These are phyloP conservation scores for Caenorhabditis sulstoni DNA, from an alignment of 2,888 invertebrate genomes.

Conservation along the genomic window DNA sequence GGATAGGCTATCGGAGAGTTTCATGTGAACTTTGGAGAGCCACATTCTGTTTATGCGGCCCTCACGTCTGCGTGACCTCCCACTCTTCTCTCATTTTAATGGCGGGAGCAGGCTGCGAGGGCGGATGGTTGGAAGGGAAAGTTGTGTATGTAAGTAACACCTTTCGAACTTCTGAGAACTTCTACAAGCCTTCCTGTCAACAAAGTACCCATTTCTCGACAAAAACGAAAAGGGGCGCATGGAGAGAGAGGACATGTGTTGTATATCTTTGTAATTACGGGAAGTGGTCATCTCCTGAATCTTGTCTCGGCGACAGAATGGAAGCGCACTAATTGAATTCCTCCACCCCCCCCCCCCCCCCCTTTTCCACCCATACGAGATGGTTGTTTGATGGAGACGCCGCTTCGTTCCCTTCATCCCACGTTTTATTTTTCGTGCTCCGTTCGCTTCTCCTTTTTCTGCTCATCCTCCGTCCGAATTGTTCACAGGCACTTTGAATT, in stretches of 20 bases:
- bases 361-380: slow-evolving; percentile 27
- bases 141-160: not conserved
- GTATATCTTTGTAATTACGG: slow-evolving; percentile 42
- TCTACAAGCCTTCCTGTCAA: slow-evolving; percentile 5
- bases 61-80: slow-evolving; percentile 26
- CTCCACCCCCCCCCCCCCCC: slow-evolving; percentile 20
- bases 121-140: too few species aligned
- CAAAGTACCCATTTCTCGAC: slow-evolving; percentile 7
- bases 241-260: not conserved
- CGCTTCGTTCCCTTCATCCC: slow-evolving; percentile 20
- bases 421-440: not conserved
- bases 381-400: slow-evolving; percentile 50
- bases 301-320: slow-evolving; percentile 32
- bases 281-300: slow-evolving; percentile 47
- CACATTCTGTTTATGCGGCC: slow-evolving; percentile 41
- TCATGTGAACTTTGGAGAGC: slow-evolving; percentile 4
- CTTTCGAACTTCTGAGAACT: slow-evolving; percentile 7
- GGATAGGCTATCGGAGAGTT: not conserved
- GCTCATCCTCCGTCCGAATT: not conserved
- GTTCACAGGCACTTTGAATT: not conserved
- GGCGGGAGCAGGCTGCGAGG: slow-evolving; percentile 19
- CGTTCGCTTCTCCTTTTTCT: too few species aligned
- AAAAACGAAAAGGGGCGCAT: slow-evolving; percentile 3
- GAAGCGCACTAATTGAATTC: slow-evolving; percentile 52
- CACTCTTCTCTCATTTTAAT: slow-evolving; percentile 24